A percentile compares a stretch with the other conserved stretches of the same genome.
These are phyloP conservation scores for Hydrotaea cyrtoneurina DNA, from an alignment of 2,888 invertebrate genomes.

Conservation along the genomic window DNA sequence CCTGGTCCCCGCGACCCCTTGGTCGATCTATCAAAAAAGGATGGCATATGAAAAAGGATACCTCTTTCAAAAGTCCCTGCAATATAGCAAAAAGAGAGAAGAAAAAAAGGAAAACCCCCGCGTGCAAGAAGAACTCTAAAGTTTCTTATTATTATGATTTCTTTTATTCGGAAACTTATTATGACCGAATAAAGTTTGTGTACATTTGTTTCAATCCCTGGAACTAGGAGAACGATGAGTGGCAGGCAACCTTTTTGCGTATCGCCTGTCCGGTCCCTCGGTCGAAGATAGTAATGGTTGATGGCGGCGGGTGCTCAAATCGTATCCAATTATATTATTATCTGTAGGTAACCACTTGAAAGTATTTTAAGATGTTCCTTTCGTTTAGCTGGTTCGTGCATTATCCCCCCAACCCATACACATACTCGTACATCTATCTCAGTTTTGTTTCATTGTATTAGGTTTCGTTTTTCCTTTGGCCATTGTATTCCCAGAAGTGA, in stretches of 20 bases:
- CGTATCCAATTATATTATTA: constrained; percentile 56
- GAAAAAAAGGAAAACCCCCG: neutral
- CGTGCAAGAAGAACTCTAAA: neutral
- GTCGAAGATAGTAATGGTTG: neutral
- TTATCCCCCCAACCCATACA: too few relatives aligned
- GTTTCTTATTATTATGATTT: constrained; percentile 27
- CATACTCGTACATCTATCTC: too few relatives aligned
- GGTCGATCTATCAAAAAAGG: neutral
- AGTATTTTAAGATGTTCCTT: constrained; percentile 46
- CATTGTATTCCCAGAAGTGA: constrained; percentile 50
- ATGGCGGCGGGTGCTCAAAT: constrained; percentile 27
- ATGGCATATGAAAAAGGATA: constrained; percentile 3
- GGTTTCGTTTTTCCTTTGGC: neutral
- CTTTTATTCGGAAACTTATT: constrained; percentile 39
- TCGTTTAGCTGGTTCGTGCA: constrained; percentile 2
- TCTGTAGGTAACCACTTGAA: constrained; percentile 56
- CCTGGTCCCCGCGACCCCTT: neutral
- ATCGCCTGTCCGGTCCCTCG: neutral
- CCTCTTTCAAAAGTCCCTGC: neutral
- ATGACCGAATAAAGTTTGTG: constrained; percentile 28
- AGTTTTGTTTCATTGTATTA: too few relatives aligned
- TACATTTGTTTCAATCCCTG: constrained; percentile 25
- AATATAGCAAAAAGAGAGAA: neutral
- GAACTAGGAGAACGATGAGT: neutral
- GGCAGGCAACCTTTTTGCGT: constrained; percentile 3